Base-by-base conservation (phyloP, 2,888 invertebrate genomes). In the Cheilosia scutellata region DNA sequence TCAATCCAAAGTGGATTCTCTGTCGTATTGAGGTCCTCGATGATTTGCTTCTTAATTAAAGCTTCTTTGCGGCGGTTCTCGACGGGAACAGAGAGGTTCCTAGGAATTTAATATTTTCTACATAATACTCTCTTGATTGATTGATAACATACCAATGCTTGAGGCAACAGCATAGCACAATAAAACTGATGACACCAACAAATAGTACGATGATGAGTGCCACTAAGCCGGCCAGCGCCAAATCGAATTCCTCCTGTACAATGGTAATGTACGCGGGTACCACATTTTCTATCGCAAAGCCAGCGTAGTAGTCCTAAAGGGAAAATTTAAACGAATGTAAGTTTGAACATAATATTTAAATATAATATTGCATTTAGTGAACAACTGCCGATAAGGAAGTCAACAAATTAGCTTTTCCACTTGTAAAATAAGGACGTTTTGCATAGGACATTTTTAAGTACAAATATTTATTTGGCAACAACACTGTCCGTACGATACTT, bases 1-100 rank as follows among this genome's bases (percentile, higher is more conserved):
- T 98, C 98, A 89, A 97, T 95, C 98, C 97, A 98, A 13, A 98
- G 93, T 0, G 97, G 98, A 93, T 98, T 98, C 92, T 98, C 98
- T 0, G 97, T 98, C 0, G 97, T 97, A 89, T 96, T 97, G 60
- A 97, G 92, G 90, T 97, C 97, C 88, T 97, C 97, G 42, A 97
- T 95, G 65, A 97, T 96, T 87, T 96, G 95, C 84, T 97, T 95
- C 75, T 97, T 95, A 29, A 97, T 97, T 13, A 97, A 92, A 57
- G 96, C 96, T 68, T 97, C 97, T 72, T 96, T 97, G 82, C 96
- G 95, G 84, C 96, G 95, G 88, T 96, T 96, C 89, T 97, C 95
- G 68, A 95, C 95, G n/a, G 96, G 95, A 58, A 97, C 95, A 2
- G 96, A 95, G 58, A 97, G 95, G 44, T 96, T 96, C 96, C 95